phyloP scores from a whole-genome alignment of 2,113 vertebrate species.

The Clarias gariepinus region DNA sequence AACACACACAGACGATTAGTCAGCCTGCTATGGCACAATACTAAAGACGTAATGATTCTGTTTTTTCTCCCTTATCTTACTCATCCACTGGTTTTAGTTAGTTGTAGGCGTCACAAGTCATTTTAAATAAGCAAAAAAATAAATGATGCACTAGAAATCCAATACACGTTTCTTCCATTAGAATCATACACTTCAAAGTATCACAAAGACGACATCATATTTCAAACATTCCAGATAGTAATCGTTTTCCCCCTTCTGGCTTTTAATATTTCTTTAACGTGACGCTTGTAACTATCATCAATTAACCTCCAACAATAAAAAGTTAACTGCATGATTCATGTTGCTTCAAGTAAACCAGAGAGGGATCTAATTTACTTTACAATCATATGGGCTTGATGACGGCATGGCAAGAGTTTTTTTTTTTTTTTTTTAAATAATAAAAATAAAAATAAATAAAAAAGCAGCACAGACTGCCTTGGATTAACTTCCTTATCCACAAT shows the following conservation, averaged over 20 bases:
- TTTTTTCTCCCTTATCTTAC: too few species aligned
- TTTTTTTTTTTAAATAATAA: constrained; percentile 7
- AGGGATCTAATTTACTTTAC: constrained; percentile 19
- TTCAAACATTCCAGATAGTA: not conserved
- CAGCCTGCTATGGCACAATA: constrained; percentile 18
- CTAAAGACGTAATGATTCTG: not conserved
- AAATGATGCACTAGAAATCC: not conserved
- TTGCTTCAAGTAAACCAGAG: not conserved
- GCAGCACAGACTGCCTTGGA: constrained; percentile 17
- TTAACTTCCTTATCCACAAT: constrained; percentile 35
- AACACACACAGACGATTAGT: not conserved
- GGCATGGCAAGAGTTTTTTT: not conserved
- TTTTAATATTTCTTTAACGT: not conserved
- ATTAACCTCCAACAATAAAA: not conserved
- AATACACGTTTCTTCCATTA: too few species aligned
- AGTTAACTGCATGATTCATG: not conserved
- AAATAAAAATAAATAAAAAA: constrained; percentile 22
- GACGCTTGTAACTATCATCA: not conserved
- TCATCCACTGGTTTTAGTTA: not conserved
- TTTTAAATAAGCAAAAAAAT: not conserved
- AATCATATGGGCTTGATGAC: not conserved
- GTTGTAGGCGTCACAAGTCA: too few species aligned
- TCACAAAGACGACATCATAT: not conserved
- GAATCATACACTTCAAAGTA: not conserved
- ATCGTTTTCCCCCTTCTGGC: not conserved